A percentile compares a stretch with the other conserved stretches of the same genome.
phyloP scores from a whole-genome alignment of 1,140 invertebrate genomes.

The Polypedilum vanderplanki region DNA sequence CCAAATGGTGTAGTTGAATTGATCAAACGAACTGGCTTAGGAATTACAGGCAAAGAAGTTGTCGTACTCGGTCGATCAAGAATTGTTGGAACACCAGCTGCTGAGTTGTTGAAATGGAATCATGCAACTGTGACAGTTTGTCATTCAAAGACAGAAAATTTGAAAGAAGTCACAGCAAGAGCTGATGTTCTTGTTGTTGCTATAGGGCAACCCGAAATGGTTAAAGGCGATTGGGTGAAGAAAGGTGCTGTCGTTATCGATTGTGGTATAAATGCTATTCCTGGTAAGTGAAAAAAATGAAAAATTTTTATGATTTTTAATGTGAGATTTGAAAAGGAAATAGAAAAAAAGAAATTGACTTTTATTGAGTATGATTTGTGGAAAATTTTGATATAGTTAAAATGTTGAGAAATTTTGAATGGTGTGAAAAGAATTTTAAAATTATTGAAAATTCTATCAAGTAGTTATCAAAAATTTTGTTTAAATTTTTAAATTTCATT shows the following conservation, averaged over 20 bases:
- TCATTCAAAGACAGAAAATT: slow-evolving; percentile 86
- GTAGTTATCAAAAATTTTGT: too few relatives aligned
- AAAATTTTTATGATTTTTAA: not conserved
- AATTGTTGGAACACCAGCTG: slow-evolving; percentile 93
- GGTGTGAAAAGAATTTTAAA: too few relatives aligned
- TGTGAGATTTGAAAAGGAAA: too few relatives aligned
- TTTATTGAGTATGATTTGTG: too few relatives aligned
- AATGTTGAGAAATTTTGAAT: too few relatives aligned
- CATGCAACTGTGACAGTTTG: slow-evolving; percentile 95
- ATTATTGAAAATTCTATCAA: too few relatives aligned
- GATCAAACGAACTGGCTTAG: slow-evolving; percentile 72
- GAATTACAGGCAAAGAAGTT: slow-evolving; percentile 75
- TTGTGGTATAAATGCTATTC: slow-evolving; percentile 93
- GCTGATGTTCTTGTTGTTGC: slow-evolving; percentile 97
- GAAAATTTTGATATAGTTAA: too few relatives aligned
- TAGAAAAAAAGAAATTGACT: too few relatives aligned
- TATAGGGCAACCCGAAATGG: slow-evolving; percentile 85
- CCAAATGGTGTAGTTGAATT: slow-evolving; percentile 89
- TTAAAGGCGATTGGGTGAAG: slow-evolving; percentile 95
- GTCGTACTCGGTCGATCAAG: slow-evolving; percentile 95
- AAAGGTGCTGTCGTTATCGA: slow-evolving; percentile 98
- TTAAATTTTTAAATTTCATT: too few relatives aligned
- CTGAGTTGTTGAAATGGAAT: slow-evolving; percentile 93
- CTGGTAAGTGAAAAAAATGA: slow-evolving; percentile 54
- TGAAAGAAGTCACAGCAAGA: slow-evolving; percentile 60